Evolutionary conservation across 2,797 vertebrate genomes (phyloP), one percentile per base, ranked within the genome.

Genomic region (Chelon auratus): DNA sequence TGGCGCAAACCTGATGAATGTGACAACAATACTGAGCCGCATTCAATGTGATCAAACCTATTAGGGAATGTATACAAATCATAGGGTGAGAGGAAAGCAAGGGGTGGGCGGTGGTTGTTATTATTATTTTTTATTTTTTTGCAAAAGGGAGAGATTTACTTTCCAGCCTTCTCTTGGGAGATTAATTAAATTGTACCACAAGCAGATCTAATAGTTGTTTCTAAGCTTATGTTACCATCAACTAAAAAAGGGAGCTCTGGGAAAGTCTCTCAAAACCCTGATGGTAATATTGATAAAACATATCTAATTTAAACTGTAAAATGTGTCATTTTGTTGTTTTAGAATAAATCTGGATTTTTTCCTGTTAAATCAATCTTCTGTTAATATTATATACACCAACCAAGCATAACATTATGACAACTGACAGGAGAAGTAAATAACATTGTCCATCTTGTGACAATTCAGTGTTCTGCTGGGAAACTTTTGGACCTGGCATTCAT

Each of bases 1-100:
- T 83, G 75, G 75, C 47, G 24, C 55, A 22, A 62, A 50, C 13
- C 56, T 68, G 62, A 81, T 56, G 47, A 52, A 84, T 74, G 61
- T 80, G 64, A 74, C 64, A 33, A 47, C 63, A 80, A 65, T 76
- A 78, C 43, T 52, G 50, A 74, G 42, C 52, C 18, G 36, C 37
- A 37, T 73, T 57, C 15, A 36, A 52, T 61, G 33, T 30, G 54
- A 76, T 72, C 53, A 37, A 57, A 75, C 45, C 39, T 36, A 26
- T 64, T 69, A 69, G 13, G 60, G 43, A n/a, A 10, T 2, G 30
- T n/a, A 14, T 8, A 56, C 22, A 58, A 54, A 75, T 58, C 33
- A 62, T 24, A 33, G 42, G 13, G 5, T 33, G 18, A 59, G 5
- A 26, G 50, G 57, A 47, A 17, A 40, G 18, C 33, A 55, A 47